Conservation (phyloP, 30 jellyfish, hydroid and myxozoan species). For the Hydra vulgaris region DNA sequence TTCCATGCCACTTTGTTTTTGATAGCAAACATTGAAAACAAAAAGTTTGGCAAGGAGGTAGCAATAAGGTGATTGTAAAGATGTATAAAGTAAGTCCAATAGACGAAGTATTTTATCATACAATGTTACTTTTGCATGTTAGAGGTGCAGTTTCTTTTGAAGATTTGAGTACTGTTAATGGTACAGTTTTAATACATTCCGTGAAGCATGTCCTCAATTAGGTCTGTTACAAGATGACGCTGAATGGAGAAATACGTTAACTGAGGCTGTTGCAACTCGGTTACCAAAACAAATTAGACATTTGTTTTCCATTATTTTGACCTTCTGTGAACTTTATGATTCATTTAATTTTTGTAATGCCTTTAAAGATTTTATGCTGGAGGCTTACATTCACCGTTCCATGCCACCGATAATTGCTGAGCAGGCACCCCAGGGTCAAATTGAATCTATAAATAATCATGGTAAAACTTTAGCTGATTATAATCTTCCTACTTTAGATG, state of each 20-base stretch:
- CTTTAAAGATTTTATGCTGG: neutral
- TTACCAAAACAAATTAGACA: neutral
- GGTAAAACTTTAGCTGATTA: neutral
- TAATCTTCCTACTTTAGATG: neutral
- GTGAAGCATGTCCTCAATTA: slow-evolving; percentile 47
- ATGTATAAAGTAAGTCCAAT: slow-evolving; percentile 39
- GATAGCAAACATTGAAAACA: neutral
- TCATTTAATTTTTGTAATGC: neutral
- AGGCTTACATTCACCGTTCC: neutral
- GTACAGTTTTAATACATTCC: slow-evolving; percentile 31
- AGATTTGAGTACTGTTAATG: slow-evolving; percentile 40
- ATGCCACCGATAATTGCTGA: neutral
- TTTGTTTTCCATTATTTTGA: neutral
- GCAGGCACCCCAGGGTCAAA: neutral
- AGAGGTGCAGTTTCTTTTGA: slow-evolving; percentile 67
- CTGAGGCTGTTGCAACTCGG: slow-evolving; percentile 17
- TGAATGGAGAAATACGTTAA: slow-evolving; percentile 29
- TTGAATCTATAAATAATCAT: neutral
- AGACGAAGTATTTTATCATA: slow-evolving; percentile 27
- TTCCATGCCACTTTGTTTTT: slow-evolving; percentile 41
- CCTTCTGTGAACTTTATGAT: neutral
- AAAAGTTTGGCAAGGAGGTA: slow-evolving; percentile 26
- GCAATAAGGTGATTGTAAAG: slow-evolving; percentile 15
- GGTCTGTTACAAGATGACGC: slow-evolving; percentile 42
- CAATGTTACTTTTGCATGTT: slow-evolving; percentile 18